A percentile compares a stretch with the other conserved stretches of the same genome.
Evolutionary conservation across 1,140 invertebrate species (phyloP).

Genomic region (Caenorhabditis tropicalis): DNA sequence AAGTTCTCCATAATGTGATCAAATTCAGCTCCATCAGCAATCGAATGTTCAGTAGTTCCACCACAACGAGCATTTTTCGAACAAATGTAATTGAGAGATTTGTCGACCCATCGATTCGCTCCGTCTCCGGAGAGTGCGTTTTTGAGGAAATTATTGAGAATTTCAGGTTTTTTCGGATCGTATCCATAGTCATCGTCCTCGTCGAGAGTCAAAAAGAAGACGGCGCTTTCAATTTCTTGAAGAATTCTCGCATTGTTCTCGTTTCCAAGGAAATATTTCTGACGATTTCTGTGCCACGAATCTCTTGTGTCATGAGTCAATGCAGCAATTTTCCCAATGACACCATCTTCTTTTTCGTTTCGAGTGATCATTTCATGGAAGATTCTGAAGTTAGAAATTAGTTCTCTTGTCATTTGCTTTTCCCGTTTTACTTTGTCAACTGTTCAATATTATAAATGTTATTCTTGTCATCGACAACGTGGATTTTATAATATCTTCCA

Average conservation of each 20-base stretch:
- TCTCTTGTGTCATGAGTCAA: conserved; percentile 57
- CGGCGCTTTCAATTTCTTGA: conserved; percentile 60
- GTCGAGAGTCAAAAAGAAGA: conserved; percentile 61
- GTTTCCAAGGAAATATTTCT: conserved; percentile 62
- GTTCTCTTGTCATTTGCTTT: not conserved
- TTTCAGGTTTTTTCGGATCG: conserved; percentile 49
- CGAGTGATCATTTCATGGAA: conserved; percentile 61
- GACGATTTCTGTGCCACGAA: conserved; percentile 60
- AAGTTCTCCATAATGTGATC: conserved; percentile 63
- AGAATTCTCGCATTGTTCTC: conserved; percentile 57
- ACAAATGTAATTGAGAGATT: conserved; percentile 91
- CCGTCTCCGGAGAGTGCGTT: conserved; percentile 87
- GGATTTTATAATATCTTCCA: conserved; percentile 64
- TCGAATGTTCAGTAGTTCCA: conserved; percentile 92
- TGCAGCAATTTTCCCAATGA: conserved; percentile 39
- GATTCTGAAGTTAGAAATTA: conserved; percentile 42
- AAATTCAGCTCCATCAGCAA: conserved; percentile 69
- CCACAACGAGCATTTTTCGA: conserved; percentile 88
- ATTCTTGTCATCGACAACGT: conserved; percentile 62
- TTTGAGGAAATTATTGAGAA: conserved; percentile 48
- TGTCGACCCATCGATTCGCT: conserved; percentile 93
- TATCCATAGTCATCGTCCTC: conserved; percentile 55
- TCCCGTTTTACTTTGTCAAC: conserved; percentile 43
- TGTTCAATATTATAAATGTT: conserved; percentile 51
- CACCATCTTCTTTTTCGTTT: conserved; percentile 22